Base-by-base conservation (phyloP, 2,797 vertebrate genomes). In the Brachymystax lenok region DNA sequence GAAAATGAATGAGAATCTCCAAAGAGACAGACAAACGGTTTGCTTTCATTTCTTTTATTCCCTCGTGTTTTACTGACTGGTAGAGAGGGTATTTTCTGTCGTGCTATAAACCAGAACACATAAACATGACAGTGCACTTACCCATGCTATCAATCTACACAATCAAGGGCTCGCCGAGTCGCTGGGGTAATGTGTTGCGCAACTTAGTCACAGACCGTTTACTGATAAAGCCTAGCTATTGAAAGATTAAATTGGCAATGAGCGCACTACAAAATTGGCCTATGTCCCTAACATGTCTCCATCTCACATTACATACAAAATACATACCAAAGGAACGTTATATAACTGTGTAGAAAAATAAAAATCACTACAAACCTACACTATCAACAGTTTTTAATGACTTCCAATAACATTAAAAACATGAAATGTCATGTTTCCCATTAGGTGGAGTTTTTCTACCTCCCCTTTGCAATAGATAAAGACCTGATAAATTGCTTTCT, bases 1-100 rank as follows among this genome's bases (percentile, higher is more conserved):
- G 81, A 87, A 86, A 90, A 91, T 93, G 80, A 92, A 92, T 91
- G 90, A 87, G 71, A 78, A 80, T 84, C 85, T 74, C 88, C 84
- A 90, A 82, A 88, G 84, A 90, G 82, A n/a, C 35, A 77, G 40
- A 40, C 40, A 89, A 89, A 78, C 78, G 24, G 84, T 90, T 86
- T 83, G 74, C 73, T 83, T 74, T 40, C 69, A 27, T 30, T 88
- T 88, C 73, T 76, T 89, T 87, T 75, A 84, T 78, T 87, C 85
- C 71, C 82, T 88, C 84, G 85, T 82, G 87, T 68, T 93, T 91
- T 92, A 91, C 92, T 80, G 90, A 92, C 88, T 89, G 52, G 73
- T 61, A 61, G 54, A 59, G 54, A 6, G 19, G 81, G 87, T 40
- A 1, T 71, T 80, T 87, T 90, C 35, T 40, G 35, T 79, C 86